Evolutionary conservation across 2,888 invertebrate genomes (phyloP), one percentile per base, ranked within the genome.

Genomic region (Saturnia japonica): DNA sequence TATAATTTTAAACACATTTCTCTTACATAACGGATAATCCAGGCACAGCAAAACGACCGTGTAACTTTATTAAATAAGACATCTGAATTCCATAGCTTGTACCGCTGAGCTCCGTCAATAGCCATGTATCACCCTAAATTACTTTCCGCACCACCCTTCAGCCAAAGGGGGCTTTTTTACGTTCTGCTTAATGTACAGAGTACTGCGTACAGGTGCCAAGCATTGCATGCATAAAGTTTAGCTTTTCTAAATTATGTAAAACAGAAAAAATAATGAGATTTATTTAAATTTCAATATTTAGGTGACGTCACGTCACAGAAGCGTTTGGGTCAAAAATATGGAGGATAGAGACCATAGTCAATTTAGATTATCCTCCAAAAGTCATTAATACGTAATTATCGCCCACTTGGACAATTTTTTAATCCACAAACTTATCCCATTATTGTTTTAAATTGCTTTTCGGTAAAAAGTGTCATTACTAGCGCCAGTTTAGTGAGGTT

Each of bases 121-220:
- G 62, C 85, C 81, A 79, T 85, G 85, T 87, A 89, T 89, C 90
- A 88, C 88, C 89, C 88, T 87, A 91, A 90, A 91, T 91, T 89
- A 87, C 89, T 89, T 87, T 86, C 82, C 85, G 76, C 87, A 88
- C 90, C 77, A 76, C 75, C 74, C 76, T 82, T 80, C 74, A 78
- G 76, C 79, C 77, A 71, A 75, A 76, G 79, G 83, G 85, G 77
- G 77, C 72, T 82, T 83, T n/a, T 87, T 84, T 82, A 77, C 79
- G 76, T 76, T 74, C 74, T 80, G 75, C 73, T 76, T 76, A 34
- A 40, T 64, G n/a, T n/a, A n/a, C 28, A 60, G 25, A 60, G 14
- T 28, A 77, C 75, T 73, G 73, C 73, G 77, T 72, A 82, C 88
- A 88, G 88, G 88, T 88, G 88, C 81, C 74, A 74, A 73, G 76